These are phyloP conservation scores for Carcharodon carcharias DNA, from an alignment of 2,797 vertebrate genomes.

Conservation along the genomic window DNA sequence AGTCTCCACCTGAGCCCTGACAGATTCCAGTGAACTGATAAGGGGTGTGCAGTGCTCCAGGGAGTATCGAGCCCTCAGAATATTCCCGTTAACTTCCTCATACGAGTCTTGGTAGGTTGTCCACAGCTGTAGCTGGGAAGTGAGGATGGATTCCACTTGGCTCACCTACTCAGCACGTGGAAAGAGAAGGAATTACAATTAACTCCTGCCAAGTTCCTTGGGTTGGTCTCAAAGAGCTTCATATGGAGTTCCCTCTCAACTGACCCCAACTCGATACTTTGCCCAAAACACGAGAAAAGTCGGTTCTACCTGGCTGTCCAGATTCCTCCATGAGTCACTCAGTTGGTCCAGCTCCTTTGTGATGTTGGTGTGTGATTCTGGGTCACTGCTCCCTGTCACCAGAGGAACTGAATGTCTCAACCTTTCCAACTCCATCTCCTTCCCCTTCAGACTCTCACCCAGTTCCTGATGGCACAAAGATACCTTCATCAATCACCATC, in stretches of 20 bases:
- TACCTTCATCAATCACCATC: not conserved
- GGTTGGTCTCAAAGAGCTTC: not conserved
- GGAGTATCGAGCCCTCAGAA: conserved; percentile 52
- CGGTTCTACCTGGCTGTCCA: not conserved
- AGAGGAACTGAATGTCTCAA: not conserved
- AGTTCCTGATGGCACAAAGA: not conserved
- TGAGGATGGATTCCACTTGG: conserved; percentile 51
- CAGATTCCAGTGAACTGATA: conserved; percentile 53
- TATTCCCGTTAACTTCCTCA: conserved; percentile 50
- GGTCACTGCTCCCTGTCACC: no score
- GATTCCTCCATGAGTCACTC: not conserved
- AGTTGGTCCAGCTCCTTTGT: not conserved
- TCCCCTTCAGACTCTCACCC: not conserved
- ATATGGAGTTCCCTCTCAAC: no score
- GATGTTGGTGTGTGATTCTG: not conserved
- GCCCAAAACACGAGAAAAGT: not conserved
- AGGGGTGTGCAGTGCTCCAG: conserved; percentile 52
- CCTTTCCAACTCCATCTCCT: not conserved
- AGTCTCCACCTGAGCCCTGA: conserved; percentile 52
- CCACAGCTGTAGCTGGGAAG: conserved; percentile 60
- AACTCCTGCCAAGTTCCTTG: not conserved
- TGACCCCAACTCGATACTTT: not conserved
- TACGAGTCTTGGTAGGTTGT: conserved; percentile 52
- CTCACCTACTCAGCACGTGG: conserved; percentile 50
- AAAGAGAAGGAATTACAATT: not conserved